phyloP scores from a whole-genome alignment of 2,113 vertebrate species.

The Leucopternis melanops region DNA sequence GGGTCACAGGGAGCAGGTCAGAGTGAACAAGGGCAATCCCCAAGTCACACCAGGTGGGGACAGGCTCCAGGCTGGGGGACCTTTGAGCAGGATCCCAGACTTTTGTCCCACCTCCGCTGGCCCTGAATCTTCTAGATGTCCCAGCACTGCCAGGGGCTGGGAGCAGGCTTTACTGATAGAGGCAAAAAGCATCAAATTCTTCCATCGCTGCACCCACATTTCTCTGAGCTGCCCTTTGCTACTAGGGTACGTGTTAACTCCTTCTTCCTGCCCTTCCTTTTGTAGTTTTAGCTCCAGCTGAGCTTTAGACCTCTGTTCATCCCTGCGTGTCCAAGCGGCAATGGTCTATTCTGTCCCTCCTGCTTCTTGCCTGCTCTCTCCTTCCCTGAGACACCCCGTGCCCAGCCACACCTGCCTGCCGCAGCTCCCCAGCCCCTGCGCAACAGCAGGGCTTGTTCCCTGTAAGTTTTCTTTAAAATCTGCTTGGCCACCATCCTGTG shows the following conservation, averaged over 20 bases:
- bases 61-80: neutral
- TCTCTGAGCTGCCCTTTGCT: neutral
- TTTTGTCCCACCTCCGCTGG: neutral
- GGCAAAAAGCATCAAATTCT: neutral
- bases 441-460: neutral
- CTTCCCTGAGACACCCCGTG: rapidly evolving
- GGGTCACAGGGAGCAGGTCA: rapidly evolving
- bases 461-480: neutral
- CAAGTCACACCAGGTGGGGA: rapidly evolving
- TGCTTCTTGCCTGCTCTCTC: neutral
- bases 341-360: neutral
- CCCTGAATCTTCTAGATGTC: neutral
- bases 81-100: neutral
- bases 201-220: rapidly evolving
- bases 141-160: neutral
- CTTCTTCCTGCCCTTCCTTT: neutral
- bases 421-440: neutral
- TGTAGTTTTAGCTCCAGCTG: neutral
- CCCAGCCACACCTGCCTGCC: neutral
- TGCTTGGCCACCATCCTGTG: rapidly evolving
- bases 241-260: rapidly evolving
- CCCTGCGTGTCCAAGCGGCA: neutral
- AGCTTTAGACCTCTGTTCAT: neutral
- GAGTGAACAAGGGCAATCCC: rapidly evolving
- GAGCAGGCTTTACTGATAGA: neutral